Percentiles rank a stretch among this genome's conserved stretches.
These are phyloP conservation scores for Paracanthobrama guichenoti DNA, from an alignment of 2,113 vertebrate genomes.

Conservation along the genomic window DNA sequence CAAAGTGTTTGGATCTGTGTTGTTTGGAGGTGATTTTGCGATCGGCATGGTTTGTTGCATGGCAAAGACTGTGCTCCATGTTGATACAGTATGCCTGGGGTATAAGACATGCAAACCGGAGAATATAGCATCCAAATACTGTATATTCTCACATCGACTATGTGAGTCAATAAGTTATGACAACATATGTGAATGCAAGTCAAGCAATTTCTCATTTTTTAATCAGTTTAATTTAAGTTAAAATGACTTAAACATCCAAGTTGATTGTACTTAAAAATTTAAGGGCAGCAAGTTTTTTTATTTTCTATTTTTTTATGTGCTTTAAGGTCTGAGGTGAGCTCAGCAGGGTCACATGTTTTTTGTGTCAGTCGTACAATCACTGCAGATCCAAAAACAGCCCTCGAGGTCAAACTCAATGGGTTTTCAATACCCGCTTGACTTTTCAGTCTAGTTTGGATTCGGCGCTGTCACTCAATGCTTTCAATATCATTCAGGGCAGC, in stretches of 20 bases:
- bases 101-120: not conserved
- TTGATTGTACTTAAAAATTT: too few relatives aligned
- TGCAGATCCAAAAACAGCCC: not conserved
- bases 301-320: too few relatives aligned
- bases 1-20: not conserved
- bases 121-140: not conserved
- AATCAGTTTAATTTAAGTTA: too few relatives aligned
- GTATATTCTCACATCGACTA: not conserved
- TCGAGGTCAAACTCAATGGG: conserved; percentile 16
- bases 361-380: not conserved
- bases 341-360: not conserved
- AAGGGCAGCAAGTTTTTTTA: too few relatives aligned
- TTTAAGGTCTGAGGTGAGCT: not conserved
- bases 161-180: too few relatives aligned
- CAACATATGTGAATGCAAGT: too few relatives aligned
- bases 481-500: conserved; percentile 22
- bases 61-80: not conserved
- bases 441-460: conserved; percentile 12
- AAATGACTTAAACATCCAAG: too few relatives aligned
- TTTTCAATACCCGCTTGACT: conserved; percentile 13
- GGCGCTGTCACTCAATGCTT: conserved; percentile 12
- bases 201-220: too few relatives aligned
- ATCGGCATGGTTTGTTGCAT: not conserved
- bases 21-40: not conserved
- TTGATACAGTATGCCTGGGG: not conserved